A percentile compares a stretch with the other conserved stretches of the same genome.
Evolutionary conservation across 37 sponge, comb jelly and placozoan species (phyloP).

Genomic region (Eunapius fragilis): DNA sequence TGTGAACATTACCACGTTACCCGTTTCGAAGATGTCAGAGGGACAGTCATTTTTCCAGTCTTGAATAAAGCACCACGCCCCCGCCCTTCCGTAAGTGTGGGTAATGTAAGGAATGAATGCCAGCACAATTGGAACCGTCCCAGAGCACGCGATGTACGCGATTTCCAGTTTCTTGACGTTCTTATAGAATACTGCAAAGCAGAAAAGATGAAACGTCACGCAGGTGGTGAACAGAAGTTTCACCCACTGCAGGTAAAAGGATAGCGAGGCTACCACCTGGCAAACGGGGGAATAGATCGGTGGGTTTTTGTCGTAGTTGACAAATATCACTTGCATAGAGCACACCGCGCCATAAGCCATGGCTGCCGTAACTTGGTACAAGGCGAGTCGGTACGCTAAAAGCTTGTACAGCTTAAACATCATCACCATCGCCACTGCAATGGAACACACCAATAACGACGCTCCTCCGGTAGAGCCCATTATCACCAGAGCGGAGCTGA

Average conservation of each 20-base stretch:
- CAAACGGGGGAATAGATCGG: neutral
- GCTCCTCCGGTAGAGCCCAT: neutral
- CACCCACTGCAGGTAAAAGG: neutral
- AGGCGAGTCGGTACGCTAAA: neutral
- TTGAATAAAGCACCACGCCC: constrained; percentile 16
- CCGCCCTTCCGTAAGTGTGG: neutral
- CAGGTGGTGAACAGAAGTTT: constrained; percentile 9
- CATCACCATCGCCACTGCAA: neutral
- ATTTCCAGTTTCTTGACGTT: neutral
- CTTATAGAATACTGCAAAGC: neutral
- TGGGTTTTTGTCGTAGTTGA: neutral
- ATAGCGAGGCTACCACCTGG: neutral
- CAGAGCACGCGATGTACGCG: neutral
- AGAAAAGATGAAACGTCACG: neutral
- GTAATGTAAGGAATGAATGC: constrained; percentile 4
- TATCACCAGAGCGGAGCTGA: neutral
- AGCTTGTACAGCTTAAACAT: neutral
- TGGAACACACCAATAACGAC: neutral
- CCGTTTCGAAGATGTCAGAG: neutral
- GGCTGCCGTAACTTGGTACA: constrained; percentile 1
- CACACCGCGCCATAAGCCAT: neutral
- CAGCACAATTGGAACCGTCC: too few relatives aligned
- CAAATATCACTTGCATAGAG: neutral
- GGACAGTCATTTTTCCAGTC: neutral
- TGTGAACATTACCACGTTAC: neutral